Base-by-base conservation (phyloP, 1,140 invertebrate species). In the Aphaenogaster floridana region DNA sequence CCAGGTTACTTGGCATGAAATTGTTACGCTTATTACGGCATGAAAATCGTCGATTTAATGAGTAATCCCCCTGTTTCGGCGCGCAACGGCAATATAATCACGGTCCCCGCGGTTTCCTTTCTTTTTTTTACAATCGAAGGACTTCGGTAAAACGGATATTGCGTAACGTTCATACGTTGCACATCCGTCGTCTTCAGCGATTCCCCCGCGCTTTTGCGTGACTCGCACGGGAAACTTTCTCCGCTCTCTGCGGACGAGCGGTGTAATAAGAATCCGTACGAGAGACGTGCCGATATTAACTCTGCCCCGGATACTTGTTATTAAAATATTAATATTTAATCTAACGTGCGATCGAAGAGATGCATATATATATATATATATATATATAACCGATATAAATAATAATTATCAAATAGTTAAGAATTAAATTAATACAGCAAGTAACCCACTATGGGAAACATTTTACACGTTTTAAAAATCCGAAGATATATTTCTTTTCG, bases 201-300 rank as follows among this genome's bases (percentile, higher is more conserved):
- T 68, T 85, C 89, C 79, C 68, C 57, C 74, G 89, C 81, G 68
- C 85, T 85, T 80, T 81, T 57, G 86, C 69, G 77, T 88, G 89
- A 88, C 89, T 88, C 89, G 86, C 77, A 85, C 89, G 78, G 78
- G 74, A 76, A 88, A 90, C 89, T 90, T 90, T 90, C 89, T 90
- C 88, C 74, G 68, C 72, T 88, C 86, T 84, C 54, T 28, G 42
- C 39, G 42, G 42, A 83, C 13, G 61, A 79, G 4, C 77, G 48
- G 8, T 17, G 21, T 81, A 71, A 71, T 59, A 84, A 83, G 59
- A 57, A 76, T 76, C 28, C 42, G 11, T 57, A 21, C 28, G 28
- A 84, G 42, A 74, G 34, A 11, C 17, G 17, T 7, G 52, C 15
- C 54, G 17, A 84, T 39, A 17, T 36, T 61, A 52, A 71, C 13